phyloP scores from a whole-genome alignment of 1,140 invertebrate genomes.

The Camponotus pennsylvanicus region DNA sequence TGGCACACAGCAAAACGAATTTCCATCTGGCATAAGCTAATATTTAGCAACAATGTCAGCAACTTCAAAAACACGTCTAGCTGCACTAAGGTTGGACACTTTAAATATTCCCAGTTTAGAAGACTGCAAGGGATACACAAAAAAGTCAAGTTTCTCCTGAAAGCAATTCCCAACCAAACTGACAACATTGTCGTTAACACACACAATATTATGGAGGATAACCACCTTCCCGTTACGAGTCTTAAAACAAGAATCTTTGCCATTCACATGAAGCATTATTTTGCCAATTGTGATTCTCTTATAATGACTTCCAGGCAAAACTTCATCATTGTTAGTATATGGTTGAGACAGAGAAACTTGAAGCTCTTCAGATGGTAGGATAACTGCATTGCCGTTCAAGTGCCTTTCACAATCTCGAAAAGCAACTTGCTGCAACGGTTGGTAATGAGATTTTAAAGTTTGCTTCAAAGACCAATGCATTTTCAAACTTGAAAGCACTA shows the following conservation, averaged over 20 bases:
- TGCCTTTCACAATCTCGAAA: too few relatives aligned
- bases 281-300: too few relatives aligned
- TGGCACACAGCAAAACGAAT: conserved; percentile 1
- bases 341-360: too few relatives aligned
- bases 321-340: too few relatives aligned
- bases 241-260: conserved; percentile 34
- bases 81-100: neutral
- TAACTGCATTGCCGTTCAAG: too few relatives aligned
- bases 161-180: conserved; percentile 15
- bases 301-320: too few relatives aligned
- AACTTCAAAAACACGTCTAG: neutral
- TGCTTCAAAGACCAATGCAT: too few relatives aligned
- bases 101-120: neutral
- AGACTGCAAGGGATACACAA: neutral
- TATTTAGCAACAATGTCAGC: conserved; percentile 21
- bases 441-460: too few relatives aligned
- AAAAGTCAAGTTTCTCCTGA: neutral
- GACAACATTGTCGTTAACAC: neutral
- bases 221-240: neutral
- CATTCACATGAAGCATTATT: too few relatives aligned
- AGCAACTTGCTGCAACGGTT: too few relatives aligned
- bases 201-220: conserved; percentile 7
- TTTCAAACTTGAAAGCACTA: too few relatives aligned
- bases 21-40: conserved; percentile 12
- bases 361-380: too few relatives aligned